Conservation (phyloP, 64 coral and sea anemone species). For the Montipora capricornis region DNA sequence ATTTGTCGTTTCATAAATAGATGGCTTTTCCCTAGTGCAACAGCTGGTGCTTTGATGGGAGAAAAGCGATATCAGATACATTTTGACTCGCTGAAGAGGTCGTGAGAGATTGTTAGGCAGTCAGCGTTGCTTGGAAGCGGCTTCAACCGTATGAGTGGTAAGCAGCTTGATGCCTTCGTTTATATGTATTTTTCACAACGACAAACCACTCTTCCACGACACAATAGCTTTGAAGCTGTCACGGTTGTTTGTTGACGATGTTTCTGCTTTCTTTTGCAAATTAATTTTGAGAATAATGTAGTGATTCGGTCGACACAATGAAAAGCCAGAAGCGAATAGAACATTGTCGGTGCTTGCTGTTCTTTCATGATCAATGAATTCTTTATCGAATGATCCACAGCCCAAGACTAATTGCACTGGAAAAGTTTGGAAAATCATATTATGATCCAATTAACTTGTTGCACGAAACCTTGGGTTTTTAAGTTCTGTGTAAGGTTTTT, state of each 20-base stretch:
- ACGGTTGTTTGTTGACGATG: conserved; percentile 4
- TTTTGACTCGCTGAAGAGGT: background rate
- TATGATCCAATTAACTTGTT: background rate
- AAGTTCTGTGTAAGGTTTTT: too few species aligned
- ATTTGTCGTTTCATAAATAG: conserved; percentile 29
- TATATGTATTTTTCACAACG: background rate
- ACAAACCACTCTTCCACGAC: background rate
- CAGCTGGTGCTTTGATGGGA: conserved; percentile 6
- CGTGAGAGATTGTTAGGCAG: background rate
- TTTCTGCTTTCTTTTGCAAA: conserved; percentile 39
- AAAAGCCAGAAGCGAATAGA: background rate
- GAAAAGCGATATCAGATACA: background rate
- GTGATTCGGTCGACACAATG: background rate
- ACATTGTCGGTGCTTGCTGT: too few species aligned
- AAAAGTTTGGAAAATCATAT: background rate
- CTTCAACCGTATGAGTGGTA: background rate
- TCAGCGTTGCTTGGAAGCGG: conserved; percentile 15
- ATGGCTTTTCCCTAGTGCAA: conserved; percentile 42
- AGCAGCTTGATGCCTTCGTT: background rate
- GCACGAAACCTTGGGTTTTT: too few species aligned
- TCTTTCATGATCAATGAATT: too few species aligned
- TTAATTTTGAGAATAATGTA: conserved; percentile 25
- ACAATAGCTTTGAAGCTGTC: background rate
- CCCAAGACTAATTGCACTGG: too few species aligned
- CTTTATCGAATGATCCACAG: too few species aligned